Evolutionary conservation across 1,140 invertebrate genomes (phyloP).

Genomic region (Delia radicum): DNA sequence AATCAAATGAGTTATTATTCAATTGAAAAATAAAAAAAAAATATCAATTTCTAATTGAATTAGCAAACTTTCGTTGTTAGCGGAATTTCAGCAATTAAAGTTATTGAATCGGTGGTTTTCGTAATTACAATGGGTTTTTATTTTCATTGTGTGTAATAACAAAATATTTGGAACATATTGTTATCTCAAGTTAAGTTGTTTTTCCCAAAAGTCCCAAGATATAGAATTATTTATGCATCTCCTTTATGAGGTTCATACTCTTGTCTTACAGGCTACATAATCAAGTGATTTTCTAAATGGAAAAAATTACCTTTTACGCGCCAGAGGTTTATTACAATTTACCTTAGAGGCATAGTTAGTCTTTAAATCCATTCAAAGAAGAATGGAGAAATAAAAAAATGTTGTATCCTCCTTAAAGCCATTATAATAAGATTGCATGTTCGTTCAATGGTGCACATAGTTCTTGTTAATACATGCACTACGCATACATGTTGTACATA

Average conservation of each 20-base stretch:
- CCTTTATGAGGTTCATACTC: neutral
- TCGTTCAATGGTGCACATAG: neutral
- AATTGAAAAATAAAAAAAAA: too few species aligned
- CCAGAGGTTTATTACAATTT: neutral
- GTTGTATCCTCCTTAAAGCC: neutral
- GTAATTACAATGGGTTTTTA: too few species aligned
- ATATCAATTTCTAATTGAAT: too few species aligned
- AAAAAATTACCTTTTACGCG: neutral
- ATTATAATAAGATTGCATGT: neutral
- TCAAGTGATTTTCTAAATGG: constrained; percentile 31
- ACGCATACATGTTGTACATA: neutral
- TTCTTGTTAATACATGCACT: neutral
- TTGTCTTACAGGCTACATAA: constrained; percentile 21
- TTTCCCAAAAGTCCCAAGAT: too few species aligned
- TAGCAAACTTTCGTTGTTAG: too few species aligned
- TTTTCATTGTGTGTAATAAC: too few species aligned
- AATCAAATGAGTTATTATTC: too few species aligned
- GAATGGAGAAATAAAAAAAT: neutral
- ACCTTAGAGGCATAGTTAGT: neutral
- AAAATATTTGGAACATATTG: too few species aligned
- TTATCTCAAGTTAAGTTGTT: too few species aligned
- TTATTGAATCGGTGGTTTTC: too few species aligned
- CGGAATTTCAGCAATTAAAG: too few species aligned
- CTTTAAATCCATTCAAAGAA: neutral
- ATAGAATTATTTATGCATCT: neutral